Percentiles rank a stretch among this genome's conserved stretches.
Evolutionary conservation across 2,113 vertebrate species (phyloP).

Genomic region (Chaetops frenatus): DNA sequence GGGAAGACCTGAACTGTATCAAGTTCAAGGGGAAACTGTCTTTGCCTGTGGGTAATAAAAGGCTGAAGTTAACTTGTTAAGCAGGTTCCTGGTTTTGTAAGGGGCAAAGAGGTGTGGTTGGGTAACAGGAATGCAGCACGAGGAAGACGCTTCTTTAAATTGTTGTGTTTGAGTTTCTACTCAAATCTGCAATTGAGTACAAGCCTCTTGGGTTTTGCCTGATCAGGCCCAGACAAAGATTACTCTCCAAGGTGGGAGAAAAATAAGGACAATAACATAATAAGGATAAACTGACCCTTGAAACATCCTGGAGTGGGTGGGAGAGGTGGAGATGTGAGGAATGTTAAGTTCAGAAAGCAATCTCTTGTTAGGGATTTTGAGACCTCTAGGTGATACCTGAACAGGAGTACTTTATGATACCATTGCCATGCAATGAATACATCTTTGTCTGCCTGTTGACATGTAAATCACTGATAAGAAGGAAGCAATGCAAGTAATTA

Average conservation of each 20-base stretch:
- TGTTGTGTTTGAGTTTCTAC: background rate
- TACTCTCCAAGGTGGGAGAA: background rate
- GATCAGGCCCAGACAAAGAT: background rate
- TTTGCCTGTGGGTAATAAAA: background rate
- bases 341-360: background rate
- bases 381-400: background rate
- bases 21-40: background rate
- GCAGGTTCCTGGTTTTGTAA: slow-evolving; percentile 43
- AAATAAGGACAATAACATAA: background rate
- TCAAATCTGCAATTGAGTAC: accelerated
- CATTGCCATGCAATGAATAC: background rate
- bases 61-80: background rate
- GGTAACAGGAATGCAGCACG: slow-evolving; percentile 5
- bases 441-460: background rate
- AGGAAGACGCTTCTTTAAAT: background rate
- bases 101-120: background rate
- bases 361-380: background rate
- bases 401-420: background rate
- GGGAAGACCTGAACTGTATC: background rate
- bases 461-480: background rate
- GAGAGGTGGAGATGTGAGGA: background rate
- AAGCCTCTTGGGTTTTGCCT: background rate
- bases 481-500: background rate
- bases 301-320: background rate
- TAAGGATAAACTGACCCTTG: background rate